Base-by-base conservation (phyloP, 2,888 invertebrate species). In the Physocephala rufipes region DNA sequence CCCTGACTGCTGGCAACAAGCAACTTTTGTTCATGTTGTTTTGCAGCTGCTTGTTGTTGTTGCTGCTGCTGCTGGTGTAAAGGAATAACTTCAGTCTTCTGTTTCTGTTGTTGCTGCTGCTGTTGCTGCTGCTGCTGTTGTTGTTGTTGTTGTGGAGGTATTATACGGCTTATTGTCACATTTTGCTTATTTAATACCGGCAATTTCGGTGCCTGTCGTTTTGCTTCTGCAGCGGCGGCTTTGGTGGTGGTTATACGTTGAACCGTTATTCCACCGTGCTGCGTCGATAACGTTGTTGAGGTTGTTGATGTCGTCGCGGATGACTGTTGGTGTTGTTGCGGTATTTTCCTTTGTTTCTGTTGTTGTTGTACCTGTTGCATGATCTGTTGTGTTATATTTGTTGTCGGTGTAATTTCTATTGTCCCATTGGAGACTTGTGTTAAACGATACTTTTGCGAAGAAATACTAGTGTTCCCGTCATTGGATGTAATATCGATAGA, bases 151-250 rank as follows among this genome's bases (percentile, higher is more conserved):
- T 83, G 78, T 36, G 47, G 76, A 66, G 51, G 76, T 43, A 73
- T 79, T 75, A 84, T 80, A 36, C 81, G 80, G 76, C 84, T 84
- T 24, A 84, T 85, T 15, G 84, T 85, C 19, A 84, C 81, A 76
- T 84, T 84, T 71, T 85, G 83, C 43, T 85, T 85, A 68, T 82
- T 84, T 7, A 83, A 67, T 51, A 82, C 68, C 0, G 84, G 84
- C 61, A 83, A 55, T 72, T 80, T 79, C 13, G 74, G 72, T n/a
- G 43, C 28, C 16, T 66, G 72, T 24, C 67, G 71, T 70, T 75
- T 74, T 0, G 80, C 79, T 7, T 78, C 78, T 28, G 79, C 77
- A 24, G 80, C 78, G 4, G 61, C 47, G 13, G 59, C 36, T 36
- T 64, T 69, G 62, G 76, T 81, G 30, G 79, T 80, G 24, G 82